These are phyloP conservation scores for Terebella lapidaria DNA, from an alignment of 2,888 invertebrate species.

Conservation along the genomic window DNA sequence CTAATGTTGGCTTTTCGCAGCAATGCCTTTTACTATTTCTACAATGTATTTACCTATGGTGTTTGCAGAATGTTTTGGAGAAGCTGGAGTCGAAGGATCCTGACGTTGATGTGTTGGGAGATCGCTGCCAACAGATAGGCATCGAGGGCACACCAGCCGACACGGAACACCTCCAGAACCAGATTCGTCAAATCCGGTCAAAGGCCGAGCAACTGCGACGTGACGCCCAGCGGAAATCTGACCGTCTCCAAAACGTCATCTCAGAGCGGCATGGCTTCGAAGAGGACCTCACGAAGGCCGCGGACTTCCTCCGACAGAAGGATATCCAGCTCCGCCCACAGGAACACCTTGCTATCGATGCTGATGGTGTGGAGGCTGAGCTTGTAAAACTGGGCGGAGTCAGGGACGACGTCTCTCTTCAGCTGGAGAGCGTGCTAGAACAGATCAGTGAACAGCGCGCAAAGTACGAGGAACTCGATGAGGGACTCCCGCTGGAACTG, in stretches of 20 bases:
- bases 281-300: conserved; percentile 30
- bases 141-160: conserved; percentile 84
- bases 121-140: conserved; percentile 89
- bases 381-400: conserved; percentile 30
- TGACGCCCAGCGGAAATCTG: conserved; percentile 77
- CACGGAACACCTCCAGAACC: conserved; percentile 79
- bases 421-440: neutral
- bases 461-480: conserved; percentile 33
- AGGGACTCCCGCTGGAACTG: conserved; percentile 33
- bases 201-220: conserved; percentile 74
- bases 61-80: conserved; percentile 13
- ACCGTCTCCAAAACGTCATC: conserved; percentile 71
- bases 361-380: conserved; percentile 27
- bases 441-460: conserved; percentile 28
- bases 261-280: conserved; percentile 37
- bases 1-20: no score
- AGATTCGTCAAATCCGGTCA: conserved; percentile 74
- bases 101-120: conserved; percentile 75
- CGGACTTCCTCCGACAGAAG: conserved; percentile 38
- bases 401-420: conserved; percentile 13
- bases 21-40: no score
- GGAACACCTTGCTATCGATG: conserved; percentile 16
- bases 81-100: conserved; percentile 61
- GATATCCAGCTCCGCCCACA: conserved; percentile 31
- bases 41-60: no score